phyloP scores from a whole-genome alignment of 2,888 invertebrate genomes.

The Coenonympha arcania region DNA sequence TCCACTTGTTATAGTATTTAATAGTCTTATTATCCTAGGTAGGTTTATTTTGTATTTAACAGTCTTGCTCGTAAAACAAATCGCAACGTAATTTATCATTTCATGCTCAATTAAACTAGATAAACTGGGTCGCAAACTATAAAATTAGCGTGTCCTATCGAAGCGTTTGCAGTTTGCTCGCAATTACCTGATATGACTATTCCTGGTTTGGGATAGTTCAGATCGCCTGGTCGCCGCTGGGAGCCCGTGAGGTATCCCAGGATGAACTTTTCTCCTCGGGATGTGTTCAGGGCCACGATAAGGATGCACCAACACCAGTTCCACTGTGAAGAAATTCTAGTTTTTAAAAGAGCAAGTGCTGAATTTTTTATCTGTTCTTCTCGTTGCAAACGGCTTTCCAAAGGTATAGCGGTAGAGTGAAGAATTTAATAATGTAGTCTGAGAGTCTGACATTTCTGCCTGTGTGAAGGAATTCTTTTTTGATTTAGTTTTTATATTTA shows the following conservation, averaged over 20 bases:
- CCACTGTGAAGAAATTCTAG: slow-evolving; percentile 50
- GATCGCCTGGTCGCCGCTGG: slow-evolving; percentile 82
- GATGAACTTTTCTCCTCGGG: slow-evolving; percentile 76
- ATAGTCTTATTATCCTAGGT: neutral
- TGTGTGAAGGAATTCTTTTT: too few species aligned
- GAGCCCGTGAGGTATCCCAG: slow-evolving; percentile 91
- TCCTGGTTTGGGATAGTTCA: slow-evolving; percentile 84
- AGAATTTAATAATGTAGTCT: too few species aligned
- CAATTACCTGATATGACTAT: slow-evolving; percentile 71
- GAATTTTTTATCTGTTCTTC: too few species aligned
- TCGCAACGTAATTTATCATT: neutral
- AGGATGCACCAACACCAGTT: slow-evolving; percentile 52
- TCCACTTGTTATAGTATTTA: neutral
- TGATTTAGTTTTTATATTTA: too few species aligned
- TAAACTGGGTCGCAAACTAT: neutral
- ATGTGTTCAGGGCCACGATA: slow-evolving; percentile 35
- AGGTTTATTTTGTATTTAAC: neutral
- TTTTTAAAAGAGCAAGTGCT: too few species aligned
- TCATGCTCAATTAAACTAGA: neutral
- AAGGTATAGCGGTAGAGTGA: too few species aligned
- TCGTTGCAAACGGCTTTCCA: too few species aligned
- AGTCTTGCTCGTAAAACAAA: neutral
- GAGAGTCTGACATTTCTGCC: too few species aligned
- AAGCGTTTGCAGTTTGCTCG: neutral
- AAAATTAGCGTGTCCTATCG: neutral